Evolutionary conservation across 1,140 invertebrate genomes (phyloP).

Genomic region (Aplysia californica): DNA sequence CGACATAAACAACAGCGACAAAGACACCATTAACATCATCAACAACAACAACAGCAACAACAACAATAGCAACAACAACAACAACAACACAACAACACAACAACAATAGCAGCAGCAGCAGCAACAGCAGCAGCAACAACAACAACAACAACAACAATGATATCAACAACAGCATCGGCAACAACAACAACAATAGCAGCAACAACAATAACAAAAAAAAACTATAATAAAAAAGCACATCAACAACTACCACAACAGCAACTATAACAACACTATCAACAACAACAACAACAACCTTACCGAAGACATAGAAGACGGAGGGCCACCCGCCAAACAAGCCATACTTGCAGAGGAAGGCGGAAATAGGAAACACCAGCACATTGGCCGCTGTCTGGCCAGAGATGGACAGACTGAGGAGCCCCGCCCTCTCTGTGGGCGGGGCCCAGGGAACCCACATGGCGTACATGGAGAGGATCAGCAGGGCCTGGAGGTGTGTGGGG

Average conservation of each 20-base stretch:
- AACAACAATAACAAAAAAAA: too few species aligned
- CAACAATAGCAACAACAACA: too few species aligned
- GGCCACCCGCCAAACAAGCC: constrained; percentile 76
- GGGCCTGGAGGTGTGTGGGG: constrained; percentile 12
- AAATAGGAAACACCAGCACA: constrained; percentile 51
- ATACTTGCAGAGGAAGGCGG: constrained; percentile 60
- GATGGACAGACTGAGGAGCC: constrained; percentile 40
- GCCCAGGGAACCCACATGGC: constrained; percentile 73
- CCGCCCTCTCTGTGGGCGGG: constrained; percentile 79
- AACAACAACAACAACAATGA: too few species aligned
- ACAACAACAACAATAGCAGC: too few species aligned
- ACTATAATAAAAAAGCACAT: not conserved
- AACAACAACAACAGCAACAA: too few species aligned
- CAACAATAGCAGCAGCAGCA: too few species aligned
- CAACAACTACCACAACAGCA: not conserved
- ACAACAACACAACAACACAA: too few species aligned
- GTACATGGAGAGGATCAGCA: constrained; percentile 13
- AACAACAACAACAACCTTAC: too few species aligned
- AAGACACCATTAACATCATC: too few species aligned
- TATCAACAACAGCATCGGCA: too few species aligned
- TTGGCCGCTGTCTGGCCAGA: constrained; percentile 51
- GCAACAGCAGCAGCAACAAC: too few species aligned
- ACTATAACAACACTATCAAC: not conserved
- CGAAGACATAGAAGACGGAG: constrained; percentile 90
- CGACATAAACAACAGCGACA: too few species aligned